phyloP scores from a whole-genome alignment of 2,888 invertebrate species.

The Epirrhoe alternata region DNA sequence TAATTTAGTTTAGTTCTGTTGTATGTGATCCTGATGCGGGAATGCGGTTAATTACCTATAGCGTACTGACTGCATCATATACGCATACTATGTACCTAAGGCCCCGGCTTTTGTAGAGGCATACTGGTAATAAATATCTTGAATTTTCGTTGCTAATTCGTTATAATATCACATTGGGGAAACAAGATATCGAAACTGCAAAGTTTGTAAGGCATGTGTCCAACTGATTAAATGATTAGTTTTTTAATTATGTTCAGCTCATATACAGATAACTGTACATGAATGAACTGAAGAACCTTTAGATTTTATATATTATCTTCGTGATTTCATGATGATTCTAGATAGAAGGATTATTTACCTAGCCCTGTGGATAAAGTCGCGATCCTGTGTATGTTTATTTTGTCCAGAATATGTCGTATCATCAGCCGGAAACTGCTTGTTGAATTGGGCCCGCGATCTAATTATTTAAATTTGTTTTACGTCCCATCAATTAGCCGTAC shows the following conservation, averaged over 20 bases:
- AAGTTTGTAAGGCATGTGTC: not conserved
- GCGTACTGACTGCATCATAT: not conserved
- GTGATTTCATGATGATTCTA: too few species aligned
- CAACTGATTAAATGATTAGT: not conserved
- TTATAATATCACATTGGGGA: too few species aligned
- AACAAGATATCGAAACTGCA: not conserved
- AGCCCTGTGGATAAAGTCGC: not conserved
- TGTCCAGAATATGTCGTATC: not conserved
- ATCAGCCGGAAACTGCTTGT: slow-evolving; percentile 9
- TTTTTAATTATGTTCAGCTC: too few species aligned
- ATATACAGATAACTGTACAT: too few species aligned
- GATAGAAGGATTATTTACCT: too few species aligned
- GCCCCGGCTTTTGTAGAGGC: not conserved
- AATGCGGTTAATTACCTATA: slow-evolving; percentile 3
- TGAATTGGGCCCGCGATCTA: slow-evolving; percentile 27
- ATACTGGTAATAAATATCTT: not conserved
- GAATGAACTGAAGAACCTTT: too few species aligned
- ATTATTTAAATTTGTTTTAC: slow-evolving; percentile 36
- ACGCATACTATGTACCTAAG: not conserved
- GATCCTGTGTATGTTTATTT: not conserved
- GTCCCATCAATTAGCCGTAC: slow-evolving; percentile 40
- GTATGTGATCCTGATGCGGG: not conserved
- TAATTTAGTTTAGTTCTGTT: not conserved
- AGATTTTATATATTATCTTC: too few species aligned
- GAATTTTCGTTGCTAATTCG: too few species aligned